phyloP scores from a whole-genome alignment of 1,140 invertebrate genomes.

The Agrypnia vestita region DNA sequence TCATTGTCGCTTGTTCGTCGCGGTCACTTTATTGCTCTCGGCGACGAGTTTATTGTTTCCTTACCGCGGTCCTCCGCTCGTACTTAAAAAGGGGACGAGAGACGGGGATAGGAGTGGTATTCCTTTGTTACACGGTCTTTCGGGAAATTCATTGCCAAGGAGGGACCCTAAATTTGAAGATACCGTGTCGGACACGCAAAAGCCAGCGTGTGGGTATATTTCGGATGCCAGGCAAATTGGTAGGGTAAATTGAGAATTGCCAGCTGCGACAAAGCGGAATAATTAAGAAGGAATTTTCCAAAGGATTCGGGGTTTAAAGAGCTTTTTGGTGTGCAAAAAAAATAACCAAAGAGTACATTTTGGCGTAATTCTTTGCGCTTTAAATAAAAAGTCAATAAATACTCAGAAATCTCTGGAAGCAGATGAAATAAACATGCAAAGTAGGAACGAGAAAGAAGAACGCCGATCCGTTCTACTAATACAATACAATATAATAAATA shows the following conservation, averaged over 20 bases:
- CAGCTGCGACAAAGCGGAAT: conserved; percentile 24
- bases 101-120: conserved; percentile 9
- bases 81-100: conserved; percentile 26
- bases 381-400: no score
- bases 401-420: no score
- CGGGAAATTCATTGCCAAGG: conserved; percentile 49
- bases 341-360: no score
- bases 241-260: conserved; percentile 22
- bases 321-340: not conserved
- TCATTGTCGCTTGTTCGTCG: conserved; percentile 50
- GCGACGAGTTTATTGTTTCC: conserved; percentile 54
- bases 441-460: no score
- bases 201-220: conserved; percentile 19
- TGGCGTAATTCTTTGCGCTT: no score
- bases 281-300: conserved; percentile 26
- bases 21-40: conserved; percentile 51
- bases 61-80: conserved; percentile 4
- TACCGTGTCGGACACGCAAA: conserved; percentile 19
- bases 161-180: conserved; percentile 50
- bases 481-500: no score
- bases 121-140: conserved; percentile 55
- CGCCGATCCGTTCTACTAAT: no score
- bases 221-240: conserved; percentile 57
- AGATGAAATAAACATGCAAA: no score
- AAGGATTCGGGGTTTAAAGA: not conserved